Base-by-base conservation (phyloP, 1,140 invertebrate genomes). In the Leguminivora glycinivorella region DNA sequence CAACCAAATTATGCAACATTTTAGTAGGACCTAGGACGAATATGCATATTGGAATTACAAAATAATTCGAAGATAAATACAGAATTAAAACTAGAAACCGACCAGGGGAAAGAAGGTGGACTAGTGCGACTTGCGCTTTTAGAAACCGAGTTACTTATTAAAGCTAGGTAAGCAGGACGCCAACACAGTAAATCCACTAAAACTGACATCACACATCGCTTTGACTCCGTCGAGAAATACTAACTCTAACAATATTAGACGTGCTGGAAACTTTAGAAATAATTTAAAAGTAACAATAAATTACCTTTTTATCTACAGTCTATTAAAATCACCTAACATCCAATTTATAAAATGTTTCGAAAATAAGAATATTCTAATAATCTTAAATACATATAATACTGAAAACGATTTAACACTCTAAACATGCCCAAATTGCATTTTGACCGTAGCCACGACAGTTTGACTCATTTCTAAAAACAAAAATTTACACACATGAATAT, bases 81-180 rank as follows among this genome's bases (percentile, higher is more conserved):
- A 60, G 14, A 4, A 3, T 60, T 60, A 60, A n/a, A 60, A n/a
- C 56, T 60, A 29, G 14, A 38, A 29, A 60, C 5, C 10, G 29
- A 60, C 25, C 56, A n/a, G 14, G 24, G 58, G 26, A 63, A 7
- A 29, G 58, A 63, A 63, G 31, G 58, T 63, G 58, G 58, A 63
- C 58, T 63, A 63, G 58, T 17, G 52, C 26, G 58, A 19, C 58
- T 29, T 6, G 29, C 25, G 25, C 1, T 26, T 26, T 63, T 9
- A 17, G 14, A 29, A 63, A 19, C 29, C 58, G 26, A 63, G 58
- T 63, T 76, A 83, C 81, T 87, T 89, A 87, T 90, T 90, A 90
- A 88, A 90, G 88, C 88, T 90, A 90, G 88, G 87, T 90, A 87
- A 84, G 82, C 81, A 88, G 85, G 87, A 89, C 85, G 85, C 77